Base-by-base conservation (phyloP, 53 echinoderm and acorn worm species). In the Patiria pectinifera region DNA sequence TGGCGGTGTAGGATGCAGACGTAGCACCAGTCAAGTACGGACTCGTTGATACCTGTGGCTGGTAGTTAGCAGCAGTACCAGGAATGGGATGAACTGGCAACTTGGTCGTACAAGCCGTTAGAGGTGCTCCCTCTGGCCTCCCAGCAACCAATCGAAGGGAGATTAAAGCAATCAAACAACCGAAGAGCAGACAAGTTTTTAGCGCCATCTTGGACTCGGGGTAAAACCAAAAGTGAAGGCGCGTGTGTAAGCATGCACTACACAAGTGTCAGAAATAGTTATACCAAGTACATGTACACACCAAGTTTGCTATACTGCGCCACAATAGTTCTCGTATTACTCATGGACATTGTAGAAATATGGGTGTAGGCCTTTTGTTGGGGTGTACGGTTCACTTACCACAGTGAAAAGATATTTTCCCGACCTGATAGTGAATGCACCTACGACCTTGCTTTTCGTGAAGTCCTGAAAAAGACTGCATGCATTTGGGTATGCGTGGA, bases 301-400 rank as follows among this genome's bases (percentile, higher is more conserved):
- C 35, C 0, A 35, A 43, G 63, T 44, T 83, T 16, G 66, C 45
- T 45, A 18, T 85, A 63, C 18, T 69, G 26, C 22, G 69, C 10
- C 86, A 11, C 69, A 80, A 90, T 90, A 69, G 22, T 81, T 81
- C 3, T 23, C 66, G 90, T 66, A 81, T 90, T 90, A 90, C 80
- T 90, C 90, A 90, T 58, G 59, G 66, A 80, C 47, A 11, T 35
- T 4, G 48, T 43, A 84, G 24, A 24, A 63, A 90, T 59, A 90
- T 90, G 82, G 90, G 90, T 90, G 90, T 90, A 90, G 69, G 90
- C 81, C 81, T 90, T 48, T 90, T 90, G 90, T 87, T 78, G 90
- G 2, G 22, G 8, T 22, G 45, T 22, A 80, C 90, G 90, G 90
- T 81, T 81, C 90, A 81, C 66, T 90, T 18, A 48, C 8, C n/a